Percentiles rank a stretch among this genome's conserved stretches.
Conservation (phyloP, 2,888 invertebrate genomes). For the Phalera bucephala region DNA sequence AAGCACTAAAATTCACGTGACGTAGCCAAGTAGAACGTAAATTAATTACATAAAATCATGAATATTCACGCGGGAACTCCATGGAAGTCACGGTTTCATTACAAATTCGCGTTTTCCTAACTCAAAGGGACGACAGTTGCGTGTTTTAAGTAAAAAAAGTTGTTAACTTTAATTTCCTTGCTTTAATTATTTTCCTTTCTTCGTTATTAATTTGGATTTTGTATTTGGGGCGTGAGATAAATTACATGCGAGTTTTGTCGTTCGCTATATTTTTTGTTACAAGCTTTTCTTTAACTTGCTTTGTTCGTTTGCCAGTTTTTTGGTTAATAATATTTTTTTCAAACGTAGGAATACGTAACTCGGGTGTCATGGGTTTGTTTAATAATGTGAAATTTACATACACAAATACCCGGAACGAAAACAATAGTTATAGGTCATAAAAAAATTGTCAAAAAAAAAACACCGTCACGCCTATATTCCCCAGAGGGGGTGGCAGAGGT, state of each 20-base stretch:
- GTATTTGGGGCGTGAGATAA: background rate
- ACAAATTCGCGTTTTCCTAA: background rate
- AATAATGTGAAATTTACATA: too few relatives aligned
- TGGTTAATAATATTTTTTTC: too few relatives aligned
- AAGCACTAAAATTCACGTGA: slow-evolving; percentile 5
- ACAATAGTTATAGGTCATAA: too few relatives aligned
- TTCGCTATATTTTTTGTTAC: background rate
- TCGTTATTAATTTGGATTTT: background rate
- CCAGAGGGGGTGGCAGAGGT: too few relatives aligned
- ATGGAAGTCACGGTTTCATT: slow-evolving; percentile 3
- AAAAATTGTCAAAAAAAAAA: too few relatives aligned
- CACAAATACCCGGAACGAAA: too few relatives aligned
- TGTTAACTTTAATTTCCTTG: background rate
- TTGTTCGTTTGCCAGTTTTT: too few relatives aligned
- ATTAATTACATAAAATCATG: slow-evolving; percentile 2
- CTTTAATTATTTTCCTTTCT: background rate
- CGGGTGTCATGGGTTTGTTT: too few relatives aligned
- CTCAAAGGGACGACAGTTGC: background rate
- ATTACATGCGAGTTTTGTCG: background rate
- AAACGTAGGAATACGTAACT: too few relatives aligned
- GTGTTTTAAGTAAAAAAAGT: background rate
- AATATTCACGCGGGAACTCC: slow-evolving; percentile 6
- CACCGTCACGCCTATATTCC: too few relatives aligned
- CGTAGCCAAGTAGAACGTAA: background rate
- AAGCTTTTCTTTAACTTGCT: too few relatives aligned